These are phyloP conservation scores for Myxocyprinus asiaticus DNA, from an alignment of 2,113 vertebrate species.

Conservation along the genomic window DNA sequence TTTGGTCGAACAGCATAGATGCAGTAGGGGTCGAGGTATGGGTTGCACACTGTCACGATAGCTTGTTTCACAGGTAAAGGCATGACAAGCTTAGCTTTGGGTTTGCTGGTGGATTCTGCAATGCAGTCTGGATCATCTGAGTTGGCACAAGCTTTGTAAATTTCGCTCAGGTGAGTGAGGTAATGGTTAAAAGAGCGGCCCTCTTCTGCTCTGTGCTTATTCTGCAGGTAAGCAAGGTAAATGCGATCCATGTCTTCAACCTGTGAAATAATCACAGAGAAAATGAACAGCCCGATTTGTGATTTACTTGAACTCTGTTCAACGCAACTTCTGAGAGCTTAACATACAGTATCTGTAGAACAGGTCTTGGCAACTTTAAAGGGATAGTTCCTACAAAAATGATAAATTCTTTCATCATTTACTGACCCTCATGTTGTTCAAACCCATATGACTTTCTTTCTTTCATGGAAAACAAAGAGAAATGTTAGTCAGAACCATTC, in stretches of 20 bases:
- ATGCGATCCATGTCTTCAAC: conserved; percentile 75
- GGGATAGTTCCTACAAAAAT: too few species aligned
- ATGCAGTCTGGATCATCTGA: conserved; percentile 79
- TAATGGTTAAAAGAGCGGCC: conserved; percentile 71
- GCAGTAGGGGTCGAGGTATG: conserved; percentile 76
- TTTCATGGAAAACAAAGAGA: too few species aligned
- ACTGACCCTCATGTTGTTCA: too few species aligned
- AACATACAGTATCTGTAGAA: too few species aligned
- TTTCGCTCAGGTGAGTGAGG: conserved; percentile 73
- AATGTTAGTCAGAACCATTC: too few species aligned
- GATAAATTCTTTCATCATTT: too few species aligned
- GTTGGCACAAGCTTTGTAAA: conserved; percentile 76
- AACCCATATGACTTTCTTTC: too few species aligned
- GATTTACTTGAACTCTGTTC: not conserved
- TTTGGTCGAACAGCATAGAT: conserved; percentile 57
- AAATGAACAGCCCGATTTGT: not conserved
- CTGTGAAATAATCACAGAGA: conserved; percentile 52
- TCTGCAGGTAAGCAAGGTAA: conserved; percentile 75
- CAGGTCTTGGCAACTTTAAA: too few species aligned
- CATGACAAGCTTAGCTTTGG: conserved; percentile 71
- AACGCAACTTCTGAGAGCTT: too few species aligned
- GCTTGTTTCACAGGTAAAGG: conserved; percentile 67
- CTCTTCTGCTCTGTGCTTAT: conserved; percentile 75
- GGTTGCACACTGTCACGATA: conserved; percentile 69
- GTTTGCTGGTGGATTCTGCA: conserved; percentile 75